A percentile compares a stretch with the other conserved stretches of the same genome.
These are phyloP conservation scores for Caenorhabditis elegans DNA, from an alignment of 1,140 invertebrate species.

Conservation along the genomic window WBcel235 BX284606.5:8163001-8163500, in stretches of 20 bases:
- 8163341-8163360: conserved; percentile 1
- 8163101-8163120: neutral
- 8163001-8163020: neutral
- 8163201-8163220: neutral
- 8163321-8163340: neutral
- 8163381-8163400: too few species aligned
- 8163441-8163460: neutral
- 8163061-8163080: neutral
- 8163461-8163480: neutral
- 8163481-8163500: neutral
- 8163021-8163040: neutral
- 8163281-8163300: neutral
- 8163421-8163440: neutral
- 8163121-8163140: too few species aligned
- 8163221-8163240: neutral
- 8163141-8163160: neutral
- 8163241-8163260: neutral
- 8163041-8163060: neutral
- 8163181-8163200: neutral
- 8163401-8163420: neutral
- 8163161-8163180: neutral
- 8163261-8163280: neutral
- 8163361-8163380: neutral
- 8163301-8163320: neutral
- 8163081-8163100: neutral